Evolutionary conservation across 2,888 invertebrate species (phyloP).

Genomic region (Bombylius discolor): DNA sequence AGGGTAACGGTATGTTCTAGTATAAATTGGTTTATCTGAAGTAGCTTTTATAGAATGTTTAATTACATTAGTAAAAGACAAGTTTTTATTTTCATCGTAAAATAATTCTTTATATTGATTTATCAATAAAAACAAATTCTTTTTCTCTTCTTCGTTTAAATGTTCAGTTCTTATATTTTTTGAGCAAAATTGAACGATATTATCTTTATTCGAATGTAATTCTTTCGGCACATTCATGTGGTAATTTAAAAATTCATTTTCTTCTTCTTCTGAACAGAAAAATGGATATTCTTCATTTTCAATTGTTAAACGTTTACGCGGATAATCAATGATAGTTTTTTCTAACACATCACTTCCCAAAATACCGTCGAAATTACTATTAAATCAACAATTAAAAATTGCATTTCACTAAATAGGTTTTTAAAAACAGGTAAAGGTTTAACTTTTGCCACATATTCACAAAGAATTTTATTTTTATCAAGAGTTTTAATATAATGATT

Average conservation of each 20-base stretch:
- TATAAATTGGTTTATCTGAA: background rate
- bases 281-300: background rate
- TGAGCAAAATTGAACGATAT: too few relatives aligned
- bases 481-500: background rate
- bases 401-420: too few relatives aligned
- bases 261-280: background rate
- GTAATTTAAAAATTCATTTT: background rate
- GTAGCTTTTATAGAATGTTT: too few relatives aligned
- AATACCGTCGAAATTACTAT: background rate
- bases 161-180: slow-evolving; percentile 1
- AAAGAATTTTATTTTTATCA: background rate
- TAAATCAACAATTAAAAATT: background rate
- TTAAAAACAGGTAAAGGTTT: too few relatives aligned
- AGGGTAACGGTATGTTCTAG: slow-evolving; percentile 1
- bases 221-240: background rate
- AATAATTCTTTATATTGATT: background rate
- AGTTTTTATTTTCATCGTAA: background rate
- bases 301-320: background rate
- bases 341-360: background rate
- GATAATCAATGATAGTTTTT: background rate
- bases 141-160: slow-evolving; percentile 3
- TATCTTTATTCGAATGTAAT: background rate
- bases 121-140: background rate
- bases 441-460: background rate
- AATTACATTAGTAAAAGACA: too few relatives aligned